phyloP scores from a whole-genome alignment of 2,888 invertebrate species.

The Sicus ferrugineus region DNA sequence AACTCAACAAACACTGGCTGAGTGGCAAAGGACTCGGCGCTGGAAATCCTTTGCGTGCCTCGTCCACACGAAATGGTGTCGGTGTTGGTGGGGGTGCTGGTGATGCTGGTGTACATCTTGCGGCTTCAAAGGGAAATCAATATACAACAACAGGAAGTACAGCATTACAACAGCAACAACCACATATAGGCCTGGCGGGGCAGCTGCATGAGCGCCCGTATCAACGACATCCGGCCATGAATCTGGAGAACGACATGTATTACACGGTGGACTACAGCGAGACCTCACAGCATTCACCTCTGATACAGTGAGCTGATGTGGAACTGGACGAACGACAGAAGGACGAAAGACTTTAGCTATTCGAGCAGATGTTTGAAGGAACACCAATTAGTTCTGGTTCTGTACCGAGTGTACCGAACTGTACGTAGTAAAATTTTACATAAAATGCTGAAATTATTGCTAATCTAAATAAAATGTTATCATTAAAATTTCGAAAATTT shows the following conservation, averaged over 20 bases:
- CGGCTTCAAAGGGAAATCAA: slow-evolving; percentile 39
- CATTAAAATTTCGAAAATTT: too few species aligned
- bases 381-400: slow-evolving; percentile 56
- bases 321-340: not conserved
- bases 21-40: slow-evolving; percentile 67
- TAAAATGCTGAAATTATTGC: not conserved
- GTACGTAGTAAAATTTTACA: not conserved
- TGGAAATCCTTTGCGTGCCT: slow-evolving; percentile 41
- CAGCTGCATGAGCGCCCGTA: slow-evolving; percentile 64
- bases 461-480: too few species aligned
- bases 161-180: slow-evolving; percentile 47
- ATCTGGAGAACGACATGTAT: slow-evolving; percentile 78
- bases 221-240: slow-evolving; percentile 67
- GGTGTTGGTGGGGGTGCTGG: slow-evolving; percentile 41
- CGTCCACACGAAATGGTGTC: slow-evolving; percentile 38
- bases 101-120: slow-evolving; percentile 45
- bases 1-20: slow-evolving; percentile 68
- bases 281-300: slow-evolving; percentile 75
- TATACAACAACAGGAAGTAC: slow-evolving; percentile 42
- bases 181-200: slow-evolving; percentile 44
- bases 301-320: slow-evolving; percentile 72
- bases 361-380: too few species aligned
- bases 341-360: too few species aligned
- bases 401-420: slow-evolving; percentile 51
- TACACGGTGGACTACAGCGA: slow-evolving; percentile 81